phyloP scores from a whole-genome alignment of 92 coral and sea anemone genomes.

The Parazoanthus atlanticus region DNA sequence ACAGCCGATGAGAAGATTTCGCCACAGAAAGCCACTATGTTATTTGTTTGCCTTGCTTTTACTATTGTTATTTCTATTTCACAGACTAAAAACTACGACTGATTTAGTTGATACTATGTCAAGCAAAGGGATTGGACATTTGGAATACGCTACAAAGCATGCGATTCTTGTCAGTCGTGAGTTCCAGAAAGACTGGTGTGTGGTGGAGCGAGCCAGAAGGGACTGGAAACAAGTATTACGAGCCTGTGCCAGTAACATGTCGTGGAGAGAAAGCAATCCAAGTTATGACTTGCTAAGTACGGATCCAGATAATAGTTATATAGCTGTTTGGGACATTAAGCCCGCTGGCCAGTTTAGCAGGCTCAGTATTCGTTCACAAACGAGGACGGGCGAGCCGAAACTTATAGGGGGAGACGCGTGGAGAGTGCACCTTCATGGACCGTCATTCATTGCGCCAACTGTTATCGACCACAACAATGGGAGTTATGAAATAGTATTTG shows the following conservation, averaged over 20 bases:
- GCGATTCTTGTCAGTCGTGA: background rate
- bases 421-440: constrained; percentile 75
- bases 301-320: constrained; percentile 68
- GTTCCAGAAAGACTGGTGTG: constrained; percentile 78
- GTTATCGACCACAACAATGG: constrained; percentile 79
- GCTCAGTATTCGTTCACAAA: constrained; percentile 76
- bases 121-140: background rate
- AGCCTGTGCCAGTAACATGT: constrained; percentile 62
- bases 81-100: constrained; percentile 17
- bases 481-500: constrained; percentile 76
- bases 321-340: constrained; percentile 71
- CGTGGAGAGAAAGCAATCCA: constrained; percentile 57
- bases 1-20: background rate
- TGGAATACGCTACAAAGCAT: background rate
- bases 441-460: constrained; percentile 70
- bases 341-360: constrained; percentile 82
- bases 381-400: constrained; percentile 59
- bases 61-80: background rate
- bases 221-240: constrained; percentile 78
- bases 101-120: background rate
- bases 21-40: background rate
- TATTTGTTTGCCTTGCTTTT: background rate
- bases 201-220: constrained; percentile 60
- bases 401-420: constrained; percentile 80
- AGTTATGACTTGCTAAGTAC: constrained; percentile 48